Percentiles rank a stretch among this genome's conserved stretches.
phyloP scores from a whole-genome alignment of 2,888 invertebrate species.

The Octonoba sinensis region DNA sequence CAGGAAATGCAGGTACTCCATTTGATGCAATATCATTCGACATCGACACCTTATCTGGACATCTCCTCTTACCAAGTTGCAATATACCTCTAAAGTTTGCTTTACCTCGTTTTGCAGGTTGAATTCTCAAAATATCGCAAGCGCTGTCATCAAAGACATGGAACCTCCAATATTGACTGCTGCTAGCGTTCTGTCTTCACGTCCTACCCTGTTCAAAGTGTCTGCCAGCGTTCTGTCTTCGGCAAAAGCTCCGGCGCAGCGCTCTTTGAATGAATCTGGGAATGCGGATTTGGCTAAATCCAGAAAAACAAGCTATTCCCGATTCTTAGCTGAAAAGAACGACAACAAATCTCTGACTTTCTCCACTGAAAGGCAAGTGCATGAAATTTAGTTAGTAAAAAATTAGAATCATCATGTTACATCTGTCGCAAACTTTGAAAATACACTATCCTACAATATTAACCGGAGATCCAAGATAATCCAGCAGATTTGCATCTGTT shows the following conservation, averaged over 20 bases:
- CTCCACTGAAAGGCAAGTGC: constrained; percentile 40
- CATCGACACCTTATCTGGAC: too few relatives aligned
- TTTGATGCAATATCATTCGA: too few relatives aligned
- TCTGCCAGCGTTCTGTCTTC: constrained; percentile 43
- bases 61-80: too few relatives aligned
- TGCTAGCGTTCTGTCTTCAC: constrained; percentile 7
- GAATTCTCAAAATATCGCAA: not conserved
- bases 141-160: constrained; percentile 20
- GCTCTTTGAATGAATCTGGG: not conserved
- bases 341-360: not conserved
- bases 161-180: constrained; percentile 49
- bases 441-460: too few relatives aligned
- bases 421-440: too few relatives aligned
- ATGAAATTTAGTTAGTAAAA: not conserved
- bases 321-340: constrained; percentile 4
- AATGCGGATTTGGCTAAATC: not conserved
- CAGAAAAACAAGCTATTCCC: constrained; percentile 17
- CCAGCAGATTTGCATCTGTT: too few relatives aligned
- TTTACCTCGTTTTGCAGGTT: too few relatives aligned
- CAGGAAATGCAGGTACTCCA: too few relatives aligned
- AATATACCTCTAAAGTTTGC: too few relatives aligned
- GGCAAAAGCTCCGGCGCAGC: constrained; percentile 2
- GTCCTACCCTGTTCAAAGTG: constrained; percentile 25
- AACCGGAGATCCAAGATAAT: too few relatives aligned
- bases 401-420: too few relatives aligned